phyloP scores from a whole-genome alignment of 2,797 vertebrate species.

The Eidolon dupreanum region DNA sequence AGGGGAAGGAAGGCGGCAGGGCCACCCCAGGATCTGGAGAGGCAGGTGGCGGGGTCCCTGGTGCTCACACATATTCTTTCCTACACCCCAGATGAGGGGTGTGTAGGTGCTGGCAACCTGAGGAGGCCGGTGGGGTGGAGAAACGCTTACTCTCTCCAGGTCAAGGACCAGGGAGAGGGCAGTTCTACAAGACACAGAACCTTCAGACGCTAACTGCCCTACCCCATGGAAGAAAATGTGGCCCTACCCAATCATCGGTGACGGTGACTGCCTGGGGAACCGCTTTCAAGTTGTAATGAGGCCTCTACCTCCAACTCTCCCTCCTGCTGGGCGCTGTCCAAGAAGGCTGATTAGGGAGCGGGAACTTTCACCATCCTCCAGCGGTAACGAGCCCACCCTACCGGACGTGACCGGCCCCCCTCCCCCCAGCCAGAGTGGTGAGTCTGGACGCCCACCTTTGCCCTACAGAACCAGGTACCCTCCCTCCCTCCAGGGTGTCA shows the following conservation, averaged over 20 bases:
- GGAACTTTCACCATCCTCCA: background rate
- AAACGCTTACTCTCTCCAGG: background rate
- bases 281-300: background rate
- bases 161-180: background rate
- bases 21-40: background rate
- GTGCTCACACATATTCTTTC: background rate
- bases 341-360: no score
- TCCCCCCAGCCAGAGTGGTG: accelerated
- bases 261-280: no score
- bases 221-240: background rate
- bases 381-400: background rate
- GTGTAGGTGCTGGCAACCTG: accelerated
- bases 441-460: background rate
- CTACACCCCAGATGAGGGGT: background rate
- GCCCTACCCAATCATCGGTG: background rate
- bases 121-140: background rate
- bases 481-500: background rate
- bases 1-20: background rate
- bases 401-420: background rate
- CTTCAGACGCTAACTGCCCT: background rate
- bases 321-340: background rate
- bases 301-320: background rate
- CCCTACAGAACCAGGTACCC: background rate
- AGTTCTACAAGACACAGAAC: background rate
- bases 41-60: accelerated